Evolutionary conservation across 92 coral and sea anemone species (phyloP), one percentile per base, ranked within the genome.

Genomic region (Chrysogorgia sp.): DNA sequence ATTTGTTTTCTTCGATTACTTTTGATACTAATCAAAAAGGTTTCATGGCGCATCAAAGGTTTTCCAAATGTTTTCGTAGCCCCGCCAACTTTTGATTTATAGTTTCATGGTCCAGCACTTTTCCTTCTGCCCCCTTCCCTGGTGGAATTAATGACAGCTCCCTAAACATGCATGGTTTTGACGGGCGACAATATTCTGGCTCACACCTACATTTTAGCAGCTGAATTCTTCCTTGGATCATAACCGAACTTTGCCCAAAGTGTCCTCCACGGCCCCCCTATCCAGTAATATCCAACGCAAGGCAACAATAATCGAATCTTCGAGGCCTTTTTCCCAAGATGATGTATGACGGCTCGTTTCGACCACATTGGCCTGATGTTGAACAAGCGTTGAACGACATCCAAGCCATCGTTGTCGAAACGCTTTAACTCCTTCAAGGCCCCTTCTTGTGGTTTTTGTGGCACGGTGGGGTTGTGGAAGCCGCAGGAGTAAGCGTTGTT

Each of bases 251-350:
- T 83, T 9, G 89, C 71, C 97, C 97, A 96, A 1, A 96, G 84
- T 9, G 97, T 83, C 58, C 99, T 85, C 99, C 99, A 96, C 0
- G 99, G 98, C 10, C 98, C 98, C 69, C 86, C 90, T 2, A 88
- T 81, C 90, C 92, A 94, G 29, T 94, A 91, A 68, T 89, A 94
- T 0, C 96, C 90, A 0, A 84, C 82, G 32, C 58, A 19, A 2
- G 97, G 86, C 68, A 94, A 47, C 10, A 94, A 67, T 58, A 84
- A 86, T 61, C 84, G 87, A 57, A 91, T 21, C 30, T 91, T 83
- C 82, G 0, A 67, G 57, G 2, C 82, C 58, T 40, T 82, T 82
- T 81, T 57, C 0, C 82, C 82, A 60, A 94, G 61, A 37, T 94
- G 98, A 21, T 80, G 79, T 12, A 58, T 58, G 17, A 94, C 65